phyloP scores from a whole-genome alignment of 2,113 vertebrate genomes.

The Tympanuchus pallidicinctus region DNA sequence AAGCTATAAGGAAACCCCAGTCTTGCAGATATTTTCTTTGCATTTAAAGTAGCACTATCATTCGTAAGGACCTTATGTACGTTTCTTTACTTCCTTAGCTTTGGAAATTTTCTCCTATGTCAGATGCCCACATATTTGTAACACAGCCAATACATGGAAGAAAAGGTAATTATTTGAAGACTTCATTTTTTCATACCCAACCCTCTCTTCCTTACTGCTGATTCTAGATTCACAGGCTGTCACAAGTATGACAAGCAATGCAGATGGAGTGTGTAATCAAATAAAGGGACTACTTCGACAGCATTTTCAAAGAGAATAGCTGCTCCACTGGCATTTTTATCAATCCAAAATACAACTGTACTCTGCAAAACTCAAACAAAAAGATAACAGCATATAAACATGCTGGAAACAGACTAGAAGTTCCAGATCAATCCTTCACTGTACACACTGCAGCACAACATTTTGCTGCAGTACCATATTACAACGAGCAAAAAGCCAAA shows the following conservation, averaged over 20 bases:
- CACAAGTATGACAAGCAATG: background rate
- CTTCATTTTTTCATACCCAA: background rate
- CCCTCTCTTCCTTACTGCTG: background rate
- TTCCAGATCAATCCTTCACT: background rate
- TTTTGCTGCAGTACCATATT: background rate
- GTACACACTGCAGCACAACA: accelerated
- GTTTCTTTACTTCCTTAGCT: background rate
- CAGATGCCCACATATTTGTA: background rate
- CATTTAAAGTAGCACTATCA: background rate
- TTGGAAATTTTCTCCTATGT: background rate
- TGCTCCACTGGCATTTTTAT: background rate
- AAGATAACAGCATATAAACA: background rate
- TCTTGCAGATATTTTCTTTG: background rate
- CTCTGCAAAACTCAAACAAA: conserved; percentile 25
- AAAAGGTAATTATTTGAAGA: background rate
- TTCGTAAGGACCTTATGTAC: background rate
- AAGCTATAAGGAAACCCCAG: background rate
- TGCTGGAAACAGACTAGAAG: background rate
- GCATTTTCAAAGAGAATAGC: background rate
- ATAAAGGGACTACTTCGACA: conserved; percentile 16
- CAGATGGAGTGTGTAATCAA: background rate
- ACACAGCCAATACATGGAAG: background rate
- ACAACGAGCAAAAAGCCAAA: background rate
- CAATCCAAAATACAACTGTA: background rate
- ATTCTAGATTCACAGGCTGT: background rate